Base-by-base conservation (phyloP, 2,113 vertebrate genomes). In the Hemibagrus wyckioides region DNA sequence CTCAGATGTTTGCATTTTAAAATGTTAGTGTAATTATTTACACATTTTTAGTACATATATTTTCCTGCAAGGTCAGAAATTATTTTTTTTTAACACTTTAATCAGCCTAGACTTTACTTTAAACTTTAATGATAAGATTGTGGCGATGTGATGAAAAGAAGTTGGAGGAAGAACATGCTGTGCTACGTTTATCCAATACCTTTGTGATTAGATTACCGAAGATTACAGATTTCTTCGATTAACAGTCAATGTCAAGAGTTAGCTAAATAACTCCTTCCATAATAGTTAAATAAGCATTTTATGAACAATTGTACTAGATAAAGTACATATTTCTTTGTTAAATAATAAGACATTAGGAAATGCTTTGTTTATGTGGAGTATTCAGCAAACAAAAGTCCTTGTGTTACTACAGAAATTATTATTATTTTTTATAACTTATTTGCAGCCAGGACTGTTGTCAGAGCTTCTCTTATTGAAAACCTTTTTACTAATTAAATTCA, bases 191-290 rank as follows among this genome's bases (percentile, higher is more conserved):
- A 85, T 75, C 41, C 6, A 81, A 30, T 28, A 75, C 50, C 13
- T 48, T 50, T 54, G 8, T 75, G 85, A 80, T 80, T 80, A 80
- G 59, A 75, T 65, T 80, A 69, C 39, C 61, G 39, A 77, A 85
- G 2, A 1, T 0, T 30, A 25, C 5, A n/a, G 30, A n/a, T 52
- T 75, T 36, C 19, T 17, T 48, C 54, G 59, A 30, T 44, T 59
- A 39, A 56, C 69, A 76, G 5, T 39, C 67, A 84, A 28, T 57
- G 67, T 33, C 69, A 44, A 61, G 71, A 59, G 23, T 59, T 30
- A 56, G 30, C 25, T 15, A 2, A 73, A 14, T 0, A 1, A 41
- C 33, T 13, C 6, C 19, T 23, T 17, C 9, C 19, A 28, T 76
- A 76, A 76, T 41, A 21, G 11, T 73, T 73, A 41, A 73, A 73